phyloP scores from a whole-genome alignment of 2,888 invertebrate species.

The Muscina levida region DNA sequence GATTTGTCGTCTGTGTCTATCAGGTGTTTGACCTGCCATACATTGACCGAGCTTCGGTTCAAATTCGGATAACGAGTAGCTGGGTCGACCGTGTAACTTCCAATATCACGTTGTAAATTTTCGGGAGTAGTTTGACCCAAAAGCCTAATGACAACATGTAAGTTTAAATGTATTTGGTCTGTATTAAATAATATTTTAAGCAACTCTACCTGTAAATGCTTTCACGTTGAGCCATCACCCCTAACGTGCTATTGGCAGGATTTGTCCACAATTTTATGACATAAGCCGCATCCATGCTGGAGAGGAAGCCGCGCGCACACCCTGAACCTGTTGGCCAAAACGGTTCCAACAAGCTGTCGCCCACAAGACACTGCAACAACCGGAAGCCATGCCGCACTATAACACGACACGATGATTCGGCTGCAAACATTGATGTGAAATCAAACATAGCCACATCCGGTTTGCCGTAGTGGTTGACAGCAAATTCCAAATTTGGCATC shows the following conservation, averaged over 20 bases:
- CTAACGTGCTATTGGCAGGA: slow-evolving; percentile 83
- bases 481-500: slow-evolving; percentile 94
- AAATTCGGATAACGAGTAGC: slow-evolving; percentile 92
- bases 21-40: slow-evolving; percentile 87
- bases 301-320: slow-evolving; percentile 97
- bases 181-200: not conserved
- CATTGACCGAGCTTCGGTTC: slow-evolving; percentile 87
- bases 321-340: slow-evolving; percentile 99
- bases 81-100: slow-evolving; percentile 92
- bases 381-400: slow-evolving; percentile 87
- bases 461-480: slow-evolving; percentile 98
- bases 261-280: slow-evolving; percentile 92
- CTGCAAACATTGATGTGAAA: slow-evolving; percentile 99
- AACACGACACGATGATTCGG: slow-evolving; percentile 95
- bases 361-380: slow-evolving; percentile 93
- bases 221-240: slow-evolving; percentile 96
- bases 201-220: slow-evolving; percentile 89
- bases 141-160: slow-evolving; percentile 72
- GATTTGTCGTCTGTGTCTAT: slow-evolving; percentile 87
- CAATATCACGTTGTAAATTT: slow-evolving; percentile 94
- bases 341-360: slow-evolving; percentile 97
- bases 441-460: slow-evolving; percentile 99
- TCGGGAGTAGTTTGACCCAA: slow-evolving; percentile 97
- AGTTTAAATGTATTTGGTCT: not conserved
- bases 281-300: slow-evolving; percentile 98